Percentiles rank a stretch among this genome's conserved stretches.
Conservation (phyloP, 2,888 invertebrate genomes). For the Eurytoma adleriae region DNA sequence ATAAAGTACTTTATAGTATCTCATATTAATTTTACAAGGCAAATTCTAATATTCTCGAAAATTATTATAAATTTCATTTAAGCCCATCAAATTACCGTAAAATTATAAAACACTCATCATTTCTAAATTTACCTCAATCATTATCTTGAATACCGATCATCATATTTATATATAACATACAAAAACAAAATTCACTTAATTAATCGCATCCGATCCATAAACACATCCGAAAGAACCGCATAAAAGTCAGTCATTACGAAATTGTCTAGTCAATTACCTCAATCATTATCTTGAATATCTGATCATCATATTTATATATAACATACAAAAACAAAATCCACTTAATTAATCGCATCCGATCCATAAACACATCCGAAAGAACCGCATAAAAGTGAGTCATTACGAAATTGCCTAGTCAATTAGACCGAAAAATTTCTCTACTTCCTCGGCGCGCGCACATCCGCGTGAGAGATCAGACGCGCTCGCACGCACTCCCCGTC, state of each 20-base stretch:
- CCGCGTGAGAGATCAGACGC: not conserved
- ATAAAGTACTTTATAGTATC: too few species aligned
- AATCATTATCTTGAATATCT: too few species aligned
- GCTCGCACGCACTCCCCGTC: not conserved
- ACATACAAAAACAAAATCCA: not conserved
- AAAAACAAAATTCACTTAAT: not conserved
- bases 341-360: not conserved
- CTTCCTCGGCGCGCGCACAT: not conserved
- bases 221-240: not conserved
- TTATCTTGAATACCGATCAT: too few species aligned
- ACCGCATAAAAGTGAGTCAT: not conserved
- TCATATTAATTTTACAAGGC: too few species aligned
- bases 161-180: not conserved
- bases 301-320: not conserved
- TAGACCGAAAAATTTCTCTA: slow-evolving; percentile 7
- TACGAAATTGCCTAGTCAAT: not conserved
- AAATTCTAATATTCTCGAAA: too few species aligned
- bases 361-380: not conserved
- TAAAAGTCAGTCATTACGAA: not conserved
- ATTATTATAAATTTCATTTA: too few species aligned
- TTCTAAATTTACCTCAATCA: too few species aligned
- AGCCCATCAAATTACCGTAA: too few species aligned
- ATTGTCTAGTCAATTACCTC: not conserved
- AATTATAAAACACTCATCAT: too few species aligned
- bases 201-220: not conserved